These are phyloP conservation scores for Nudaria mundana DNA, from an alignment of 2,888 invertebrate genomes.

Conservation along the genomic window DNA sequence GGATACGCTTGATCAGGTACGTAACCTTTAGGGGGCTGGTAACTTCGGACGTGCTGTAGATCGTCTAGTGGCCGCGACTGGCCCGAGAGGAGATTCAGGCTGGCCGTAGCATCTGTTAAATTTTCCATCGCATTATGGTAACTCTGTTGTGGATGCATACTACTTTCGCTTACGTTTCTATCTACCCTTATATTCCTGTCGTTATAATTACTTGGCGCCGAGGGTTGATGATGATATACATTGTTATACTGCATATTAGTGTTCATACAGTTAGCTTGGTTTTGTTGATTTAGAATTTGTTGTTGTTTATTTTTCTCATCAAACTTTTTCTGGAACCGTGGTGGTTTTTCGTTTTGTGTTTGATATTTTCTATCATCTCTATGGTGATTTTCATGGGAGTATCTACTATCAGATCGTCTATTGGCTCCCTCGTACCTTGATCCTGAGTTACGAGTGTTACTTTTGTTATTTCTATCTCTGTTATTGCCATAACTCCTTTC, in stretches of 20 bases:
- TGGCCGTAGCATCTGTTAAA: constrained; percentile 60
- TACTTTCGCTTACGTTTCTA: constrained; percentile 50
- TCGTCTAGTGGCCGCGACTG: constrained; percentile 46
- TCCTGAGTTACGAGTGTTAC: constrained; percentile 53
- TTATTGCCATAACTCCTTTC: constrained; percentile 54
- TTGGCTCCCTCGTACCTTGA: constrained; percentile 57
- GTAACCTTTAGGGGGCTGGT: constrained; percentile 45
- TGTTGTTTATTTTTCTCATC: constrained; percentile 73
- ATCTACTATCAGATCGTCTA: constrained; percentile 55
- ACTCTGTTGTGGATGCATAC: constrained; percentile 45
- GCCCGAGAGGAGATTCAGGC: constrained; percentile 52
- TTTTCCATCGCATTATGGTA: constrained; percentile 57
- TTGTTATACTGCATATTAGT: constrained; percentile 55
- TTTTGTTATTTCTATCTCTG: constrained; percentile 62
- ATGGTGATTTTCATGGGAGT: constrained; percentile 60
- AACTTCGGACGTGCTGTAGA: constrained; percentile 42
- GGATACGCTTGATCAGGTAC: constrained; percentile 50
- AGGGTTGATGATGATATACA: constrained; percentile 49
- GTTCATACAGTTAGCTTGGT: constrained; percentile 36
- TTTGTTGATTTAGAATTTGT: constrained; percentile 45
- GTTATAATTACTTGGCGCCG: constrained; percentile 44
- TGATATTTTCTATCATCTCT: constrained; percentile 69
- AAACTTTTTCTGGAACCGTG: constrained; percentile 81
- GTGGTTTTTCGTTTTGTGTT: constrained; percentile 78
- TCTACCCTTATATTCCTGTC: constrained; percentile 57